Evolutionary conservation across 2,113 vertebrate species (phyloP).

Genomic region (Halcyon senegalensis): DNA sequence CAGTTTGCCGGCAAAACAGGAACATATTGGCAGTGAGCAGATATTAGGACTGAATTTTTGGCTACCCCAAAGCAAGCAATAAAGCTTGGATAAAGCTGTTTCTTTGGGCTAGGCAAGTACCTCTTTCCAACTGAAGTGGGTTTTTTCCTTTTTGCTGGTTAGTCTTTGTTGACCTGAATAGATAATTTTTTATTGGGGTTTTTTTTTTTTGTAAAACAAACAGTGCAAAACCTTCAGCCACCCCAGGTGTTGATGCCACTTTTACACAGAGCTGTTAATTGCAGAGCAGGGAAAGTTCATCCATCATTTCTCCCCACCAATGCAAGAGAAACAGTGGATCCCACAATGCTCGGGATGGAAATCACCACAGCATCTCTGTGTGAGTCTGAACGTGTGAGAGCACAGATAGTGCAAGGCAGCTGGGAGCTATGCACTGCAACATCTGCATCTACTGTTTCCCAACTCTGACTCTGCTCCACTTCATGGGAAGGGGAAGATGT

Average conservation of each 20-base stretch:
- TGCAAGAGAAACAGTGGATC: neutral
- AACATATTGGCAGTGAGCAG: neutral
- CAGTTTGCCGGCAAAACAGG: neutral
- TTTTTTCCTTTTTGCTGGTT: neutral
- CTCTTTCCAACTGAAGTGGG: neutral
- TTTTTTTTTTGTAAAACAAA: neutral
- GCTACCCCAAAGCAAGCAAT: neutral
- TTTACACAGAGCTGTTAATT: neutral
- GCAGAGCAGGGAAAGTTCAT: neutral
- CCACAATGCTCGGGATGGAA: neutral
- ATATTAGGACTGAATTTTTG: neutral
- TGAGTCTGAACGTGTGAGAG: neutral
- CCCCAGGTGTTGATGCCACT: neutral
- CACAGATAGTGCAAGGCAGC: neutral
- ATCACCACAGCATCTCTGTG: neutral
- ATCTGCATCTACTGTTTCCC: fast-evolving
- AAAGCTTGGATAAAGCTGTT: neutral
- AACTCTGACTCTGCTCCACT: fast-evolving
- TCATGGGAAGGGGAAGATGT: fast-evolving
- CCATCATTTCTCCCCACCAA: neutral
- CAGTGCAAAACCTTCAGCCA: neutral
- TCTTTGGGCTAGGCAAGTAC: neutral
- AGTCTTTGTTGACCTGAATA: neutral
- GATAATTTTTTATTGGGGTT: neutral
- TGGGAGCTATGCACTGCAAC: no score